phyloP scores from a whole-genome alignment of 1,140 invertebrate species.

The Tyrophagus putrescentiae region DNA sequence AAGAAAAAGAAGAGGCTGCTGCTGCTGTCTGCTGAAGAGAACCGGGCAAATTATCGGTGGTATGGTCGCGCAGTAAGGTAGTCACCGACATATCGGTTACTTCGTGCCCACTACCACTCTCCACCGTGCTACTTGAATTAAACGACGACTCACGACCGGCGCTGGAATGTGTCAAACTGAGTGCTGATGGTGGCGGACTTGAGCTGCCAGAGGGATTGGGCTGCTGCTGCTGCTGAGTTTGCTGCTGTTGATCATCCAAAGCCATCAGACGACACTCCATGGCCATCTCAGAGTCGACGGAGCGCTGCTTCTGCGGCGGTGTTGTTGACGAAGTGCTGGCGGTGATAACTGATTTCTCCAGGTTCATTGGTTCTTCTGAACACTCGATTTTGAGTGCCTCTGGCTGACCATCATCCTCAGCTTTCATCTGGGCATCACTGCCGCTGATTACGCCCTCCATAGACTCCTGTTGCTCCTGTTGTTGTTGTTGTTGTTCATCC shows the following conservation, averaged over 20 bases:
- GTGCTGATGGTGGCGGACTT: background rate
- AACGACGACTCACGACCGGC: background rate
- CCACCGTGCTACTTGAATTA: slow-evolving; percentile 11
- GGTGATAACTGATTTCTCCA: too few species aligned
- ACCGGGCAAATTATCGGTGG: background rate
- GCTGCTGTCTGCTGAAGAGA: too few species aligned
- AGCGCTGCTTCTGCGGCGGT: slow-evolving; percentile 20
- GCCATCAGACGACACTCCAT: slow-evolving; percentile 5
- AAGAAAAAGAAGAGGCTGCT: too few species aligned
- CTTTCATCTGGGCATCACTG: too few species aligned
- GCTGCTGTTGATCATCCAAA: background rate
- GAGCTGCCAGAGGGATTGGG: background rate
- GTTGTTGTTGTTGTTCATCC: background rate
- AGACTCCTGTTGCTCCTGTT: background rate
- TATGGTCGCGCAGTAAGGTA: slow-evolving; percentile 18
- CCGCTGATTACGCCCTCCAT: background rate
- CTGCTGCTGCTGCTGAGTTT: background rate
- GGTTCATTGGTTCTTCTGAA: too few species aligned
- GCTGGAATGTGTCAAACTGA: background rate
- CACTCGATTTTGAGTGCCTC: too few species aligned
- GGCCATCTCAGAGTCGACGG: slow-evolving; percentile 25
- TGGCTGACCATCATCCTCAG: too few species aligned
- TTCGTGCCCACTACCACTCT: background rate
- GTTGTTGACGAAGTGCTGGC: slow-evolving; percentile 23
- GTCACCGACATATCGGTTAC: slow-evolving; percentile 11